Evolutionary conservation across 1,140 invertebrate genomes (phyloP).

Genomic region (Lerema accius): DNA sequence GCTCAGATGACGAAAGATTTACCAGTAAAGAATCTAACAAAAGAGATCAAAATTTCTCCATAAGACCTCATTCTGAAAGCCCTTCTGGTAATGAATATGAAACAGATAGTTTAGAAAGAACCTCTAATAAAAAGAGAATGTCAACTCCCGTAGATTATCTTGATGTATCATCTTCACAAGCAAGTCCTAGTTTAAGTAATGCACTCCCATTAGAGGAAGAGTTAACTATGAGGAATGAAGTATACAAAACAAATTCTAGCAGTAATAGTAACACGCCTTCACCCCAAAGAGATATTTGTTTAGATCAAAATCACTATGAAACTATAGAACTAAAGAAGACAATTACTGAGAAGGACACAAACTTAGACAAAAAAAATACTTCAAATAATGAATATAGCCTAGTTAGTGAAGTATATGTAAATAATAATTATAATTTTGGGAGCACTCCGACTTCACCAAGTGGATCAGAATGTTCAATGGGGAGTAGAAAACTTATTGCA

Average conservation of each 20-base stretch:
- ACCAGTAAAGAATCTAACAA: constrained; percentile 37
- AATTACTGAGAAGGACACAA: constrained; percentile 30
- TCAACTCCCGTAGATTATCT: constrained; percentile 85
- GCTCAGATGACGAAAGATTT: constrained; percentile 66
- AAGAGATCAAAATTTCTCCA: constrained; percentile 39
- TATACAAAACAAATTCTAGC: constrained; percentile 83
- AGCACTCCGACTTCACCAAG: constrained; percentile 84
- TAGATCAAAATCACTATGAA: constrained; percentile 81
- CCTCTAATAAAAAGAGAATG: constrained; percentile 79
- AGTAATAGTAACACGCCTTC: constrained; percentile 85
- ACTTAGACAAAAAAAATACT: constrained; percentile 30
- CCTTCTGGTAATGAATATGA: constrained; percentile 86
- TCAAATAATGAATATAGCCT: constrained; percentile 84
- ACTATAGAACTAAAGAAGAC: constrained; percentile 63
- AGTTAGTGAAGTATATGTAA: constrained; percentile 90
- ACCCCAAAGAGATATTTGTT: constrained; percentile 75
- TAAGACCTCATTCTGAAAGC: constrained; percentile 55
- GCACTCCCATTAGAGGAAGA: constrained; percentile 90
- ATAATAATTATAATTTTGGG: constrained; percentile 88
- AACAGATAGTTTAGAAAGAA: constrained; percentile 90
- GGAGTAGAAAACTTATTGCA: constrained; percentile 67
- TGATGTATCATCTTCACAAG: constrained; percentile 86
- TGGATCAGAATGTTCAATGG: constrained; percentile 85
- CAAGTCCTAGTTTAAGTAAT: constrained; percentile 86
- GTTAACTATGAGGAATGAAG: constrained; percentile 88